Base-by-base conservation (phyloP, 2,888 invertebrate genomes). In the Megalurothrips usitatus region DNA sequence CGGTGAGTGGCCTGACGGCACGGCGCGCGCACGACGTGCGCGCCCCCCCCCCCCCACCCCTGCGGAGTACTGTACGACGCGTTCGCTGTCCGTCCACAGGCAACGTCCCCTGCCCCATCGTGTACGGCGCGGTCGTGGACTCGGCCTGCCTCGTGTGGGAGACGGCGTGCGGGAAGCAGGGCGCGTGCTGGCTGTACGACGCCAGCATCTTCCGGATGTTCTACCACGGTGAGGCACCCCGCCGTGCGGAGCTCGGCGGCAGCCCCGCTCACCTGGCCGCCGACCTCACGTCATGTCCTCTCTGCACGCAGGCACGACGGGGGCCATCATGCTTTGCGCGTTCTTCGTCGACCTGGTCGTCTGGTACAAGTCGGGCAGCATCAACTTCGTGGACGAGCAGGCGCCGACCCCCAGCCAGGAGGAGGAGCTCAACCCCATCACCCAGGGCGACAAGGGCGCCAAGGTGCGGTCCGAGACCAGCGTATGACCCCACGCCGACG, bases 41-140 rank as follows among this genome's bases (percentile, higher is more conserved):
- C n/a, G n/a, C n/a, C n/a, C n/a, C n/a, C n/a, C n/a, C n/a, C n/a
- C n/a, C n/a, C n/a, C n/a, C 58, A 19, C 11, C 19, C 58, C 10
- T 14, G 52, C 8, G 52, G 49, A 11, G n/a, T 17, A 6, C 14
- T 14, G 58, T 58, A n/a, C 34, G 28, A 79, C 26, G 6, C 17
- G 43, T 34, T 3, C 12, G 17, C 0, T 19, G 9, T n/a, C 34
- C 26, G 14, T 79, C 28, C 83, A 84, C 84, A 90, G 90, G 96
- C 84, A 97, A 96, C 88, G 96, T 97, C 86, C 97, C 96, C 84
- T 97, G 97, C 87, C 96, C 96, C n/a, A 95, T 96, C 84, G 92
- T 97, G 84, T 97, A 97, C 88, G 97, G 96, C 82, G 94, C 95
- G 78, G 95, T 96, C 8, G 94, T 97, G 81, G 97, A 97, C 89